These are phyloP conservation scores for Merodon equestris DNA, from an alignment of 2,888 invertebrate genomes.

Conservation along the genomic window DNA sequence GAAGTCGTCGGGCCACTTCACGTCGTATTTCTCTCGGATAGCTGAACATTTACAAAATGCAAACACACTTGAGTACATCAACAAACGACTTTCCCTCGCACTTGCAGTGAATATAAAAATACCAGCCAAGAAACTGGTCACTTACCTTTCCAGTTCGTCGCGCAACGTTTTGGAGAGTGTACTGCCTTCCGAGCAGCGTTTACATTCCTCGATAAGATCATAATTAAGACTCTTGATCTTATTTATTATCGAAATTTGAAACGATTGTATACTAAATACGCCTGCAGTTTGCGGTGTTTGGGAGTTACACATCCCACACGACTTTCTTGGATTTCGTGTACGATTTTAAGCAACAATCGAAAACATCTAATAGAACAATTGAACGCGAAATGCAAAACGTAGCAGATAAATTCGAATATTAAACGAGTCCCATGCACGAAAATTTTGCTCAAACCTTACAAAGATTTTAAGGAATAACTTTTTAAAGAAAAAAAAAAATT, in stretches of 20 bases:
- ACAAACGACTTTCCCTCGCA: constrained; percentile 21
- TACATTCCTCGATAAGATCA: constrained; percentile 77
- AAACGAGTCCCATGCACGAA: too few species aligned
- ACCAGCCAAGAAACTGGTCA: constrained; percentile 42
- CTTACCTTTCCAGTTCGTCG: constrained; percentile 76
- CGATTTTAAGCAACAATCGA: too few species aligned
- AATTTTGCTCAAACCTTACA: too few species aligned
- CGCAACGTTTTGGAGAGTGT: constrained; percentile 74
- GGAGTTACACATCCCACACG: constrained; percentile 57
- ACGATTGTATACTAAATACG: constrained; percentile 43
- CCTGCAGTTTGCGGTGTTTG: constrained; percentile 42
- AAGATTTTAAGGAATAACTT: too few species aligned
- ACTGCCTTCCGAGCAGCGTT: constrained; percentile 74
- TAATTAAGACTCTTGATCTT: constrained; percentile 75
- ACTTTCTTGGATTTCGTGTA: constrained; percentile 7
- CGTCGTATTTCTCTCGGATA: constrained; percentile 82
- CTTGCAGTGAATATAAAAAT: neutral
- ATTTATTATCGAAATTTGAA: constrained; percentile 65
- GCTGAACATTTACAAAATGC: constrained; percentile 72
- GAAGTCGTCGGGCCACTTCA: constrained; percentile 84
- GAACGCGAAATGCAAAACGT: too few species aligned
- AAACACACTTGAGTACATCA: too few species aligned
- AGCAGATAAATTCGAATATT: too few species aligned
- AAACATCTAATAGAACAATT: too few species aligned
- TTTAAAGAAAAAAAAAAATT: too few species aligned